Conservation (phyloP, 2,888 invertebrate genomes). For the Malachius bipustulatus region DNA sequence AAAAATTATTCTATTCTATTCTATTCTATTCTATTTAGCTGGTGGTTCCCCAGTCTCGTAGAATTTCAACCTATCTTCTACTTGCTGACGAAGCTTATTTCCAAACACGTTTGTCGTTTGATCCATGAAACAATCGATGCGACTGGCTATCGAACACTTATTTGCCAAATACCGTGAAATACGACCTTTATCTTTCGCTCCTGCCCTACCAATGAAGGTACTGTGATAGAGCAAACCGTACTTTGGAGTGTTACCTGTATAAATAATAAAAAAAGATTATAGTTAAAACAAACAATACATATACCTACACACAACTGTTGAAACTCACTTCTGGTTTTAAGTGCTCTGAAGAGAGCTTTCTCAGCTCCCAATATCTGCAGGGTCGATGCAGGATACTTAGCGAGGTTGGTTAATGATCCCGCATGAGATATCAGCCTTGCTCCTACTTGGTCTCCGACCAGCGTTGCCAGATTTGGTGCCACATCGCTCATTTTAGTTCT, state of each 20-base stretch:
- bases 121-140: constrained; percentile 94
- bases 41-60: constrained; percentile 85
- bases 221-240: constrained; percentile 97
- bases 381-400: constrained; percentile 97
- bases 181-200: constrained; percentile 88
- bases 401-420: constrained; percentile 94
- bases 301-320: no score
- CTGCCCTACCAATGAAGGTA: constrained; percentile 92
- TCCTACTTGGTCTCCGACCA: constrained; percentile 97
- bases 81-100: constrained; percentile 62
- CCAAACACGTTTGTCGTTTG: constrained; percentile 65
- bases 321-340: constrained; percentile 79
- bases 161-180: constrained; percentile 97
- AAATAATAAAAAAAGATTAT: no score
- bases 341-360: constrained; percentile 91
- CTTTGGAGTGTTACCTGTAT: constrained; percentile 75
- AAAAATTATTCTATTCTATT: no score
- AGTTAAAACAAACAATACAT: no score
- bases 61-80: constrained; percentile 35
- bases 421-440: constrained; percentile 96
- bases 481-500: constrained; percentile 85
- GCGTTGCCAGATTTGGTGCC: constrained; percentile 86
- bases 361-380: constrained; percentile 96
- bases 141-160: constrained; percentile 96
- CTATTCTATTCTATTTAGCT: no score